Conservation (phyloP, 2,113 vertebrate genomes). For the Anarrhichthys ocellatus region DNA sequence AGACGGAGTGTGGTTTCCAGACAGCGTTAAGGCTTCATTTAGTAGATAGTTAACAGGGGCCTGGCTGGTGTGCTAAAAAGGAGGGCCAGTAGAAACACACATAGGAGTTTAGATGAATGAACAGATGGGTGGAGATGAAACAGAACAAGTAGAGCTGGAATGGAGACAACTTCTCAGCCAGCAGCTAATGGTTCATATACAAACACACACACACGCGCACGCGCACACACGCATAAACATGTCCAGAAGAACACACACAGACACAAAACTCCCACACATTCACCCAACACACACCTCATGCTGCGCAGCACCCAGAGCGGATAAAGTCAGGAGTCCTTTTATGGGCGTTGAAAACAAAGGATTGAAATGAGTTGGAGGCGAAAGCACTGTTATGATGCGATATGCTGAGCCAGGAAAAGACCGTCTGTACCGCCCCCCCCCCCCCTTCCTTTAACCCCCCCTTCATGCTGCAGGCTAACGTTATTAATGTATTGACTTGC, state of each 20-base stretch:
- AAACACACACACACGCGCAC: conserved; percentile 24
- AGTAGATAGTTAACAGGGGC: conserved; percentile 21
- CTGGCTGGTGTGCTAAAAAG: conserved; percentile 32
- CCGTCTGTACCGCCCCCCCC: conserved; percentile 21
- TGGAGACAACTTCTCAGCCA: conserved; percentile 56
- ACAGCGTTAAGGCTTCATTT: conserved; percentile 27
- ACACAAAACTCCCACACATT: neutral
- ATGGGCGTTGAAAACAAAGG: conserved; percentile 65
- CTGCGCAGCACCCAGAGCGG: neutral
- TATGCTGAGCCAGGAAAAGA: conserved; percentile 50
- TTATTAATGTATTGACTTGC: conserved; percentile 85
- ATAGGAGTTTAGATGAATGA: conserved; percentile 57
- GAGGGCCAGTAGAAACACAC: conserved; percentile 19
- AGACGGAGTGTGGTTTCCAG: conserved; percentile 37
- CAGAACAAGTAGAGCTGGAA: conserved; percentile 50
- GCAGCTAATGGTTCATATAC: conserved; percentile 26
- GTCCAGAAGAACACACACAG: conserved; percentile 4
- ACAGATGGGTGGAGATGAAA: conserved; percentile 65
- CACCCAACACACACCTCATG: conserved; percentile 3
- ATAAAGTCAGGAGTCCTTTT: conserved; percentile 58
- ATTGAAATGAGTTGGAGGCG: conserved; percentile 18
- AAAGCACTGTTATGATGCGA: conserved; percentile 52
- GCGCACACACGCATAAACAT: conserved; percentile 6
- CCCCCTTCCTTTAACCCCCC: neutral
- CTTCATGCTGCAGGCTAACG: conserved; percentile 63